phyloP scores from a whole-genome alignment of 2,797 vertebrate genomes.

The Danio kyathit region DNA sequence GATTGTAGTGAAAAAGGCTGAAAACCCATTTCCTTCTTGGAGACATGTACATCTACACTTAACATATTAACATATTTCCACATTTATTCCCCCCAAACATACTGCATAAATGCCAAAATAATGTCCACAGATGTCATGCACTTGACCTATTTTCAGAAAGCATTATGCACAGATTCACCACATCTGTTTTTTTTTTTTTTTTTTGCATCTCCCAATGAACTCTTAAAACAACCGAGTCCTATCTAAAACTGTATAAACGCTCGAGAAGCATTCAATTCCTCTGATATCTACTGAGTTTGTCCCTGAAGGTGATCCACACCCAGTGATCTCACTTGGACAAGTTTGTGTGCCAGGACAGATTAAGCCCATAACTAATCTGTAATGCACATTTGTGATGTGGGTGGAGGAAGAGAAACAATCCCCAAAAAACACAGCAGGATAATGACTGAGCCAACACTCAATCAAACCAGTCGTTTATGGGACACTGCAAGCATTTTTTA shows the following conservation, averaged over 20 bases:
- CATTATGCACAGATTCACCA: slow-evolving; percentile 3
- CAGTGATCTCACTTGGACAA: slow-evolving; percentile 26
- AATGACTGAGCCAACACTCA: neutral
- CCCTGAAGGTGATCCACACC: slow-evolving; percentile 40
- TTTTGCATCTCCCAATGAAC: neutral
- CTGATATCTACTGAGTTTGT: slow-evolving; percentile 49
- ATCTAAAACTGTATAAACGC: slow-evolving; percentile 55
- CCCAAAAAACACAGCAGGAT: slow-evolving; percentile 6
- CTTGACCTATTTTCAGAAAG: neutral
- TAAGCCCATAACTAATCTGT: slow-evolving; percentile 24
- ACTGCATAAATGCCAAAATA: neutral
- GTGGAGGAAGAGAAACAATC: neutral
- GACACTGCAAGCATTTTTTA: no score
- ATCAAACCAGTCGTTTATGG: neutral
- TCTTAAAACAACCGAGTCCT: slow-evolving; percentile 12
- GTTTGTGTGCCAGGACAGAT: slow-evolving; percentile 31
- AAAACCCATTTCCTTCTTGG: no score
- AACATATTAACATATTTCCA: neutral
- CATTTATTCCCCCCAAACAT: neutral
- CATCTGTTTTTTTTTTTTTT: neutral
- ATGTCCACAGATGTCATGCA: neutral
- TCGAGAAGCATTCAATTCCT: slow-evolving; percentile 58
- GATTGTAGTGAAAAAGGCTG: no score
- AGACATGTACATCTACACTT: no score
- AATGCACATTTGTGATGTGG: neutral